These are phyloP conservation scores for Coracias cyanogaster DNA, from an alignment of 2,797 vertebrate species.

Conservation along the genomic window DNA sequence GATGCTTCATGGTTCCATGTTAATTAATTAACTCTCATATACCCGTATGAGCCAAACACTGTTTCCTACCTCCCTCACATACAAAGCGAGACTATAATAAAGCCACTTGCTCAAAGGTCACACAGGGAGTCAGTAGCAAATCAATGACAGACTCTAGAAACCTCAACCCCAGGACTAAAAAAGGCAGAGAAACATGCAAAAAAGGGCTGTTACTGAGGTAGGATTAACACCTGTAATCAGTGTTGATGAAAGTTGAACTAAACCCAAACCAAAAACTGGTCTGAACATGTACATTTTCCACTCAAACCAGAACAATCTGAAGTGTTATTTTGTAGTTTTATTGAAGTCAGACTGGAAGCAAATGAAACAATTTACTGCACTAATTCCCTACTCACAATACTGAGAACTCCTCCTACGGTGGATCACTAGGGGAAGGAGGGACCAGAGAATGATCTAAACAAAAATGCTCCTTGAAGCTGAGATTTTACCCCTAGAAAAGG, in stretches of 20 bases:
- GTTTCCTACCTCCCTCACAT: not conserved
- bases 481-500: not conserved
- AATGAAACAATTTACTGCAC: conserved; percentile 37
- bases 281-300: conserved; percentile 25
- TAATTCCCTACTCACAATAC: not conserved
- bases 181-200: not conserved
- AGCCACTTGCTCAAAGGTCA: not conserved
- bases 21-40: conserved; percentile 3
- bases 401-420: not conserved
- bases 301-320: conserved; percentile 63
- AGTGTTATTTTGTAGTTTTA: conserved; percentile 24
- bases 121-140: not conserved
- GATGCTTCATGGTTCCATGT: not conserved
- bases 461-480: not conserved
- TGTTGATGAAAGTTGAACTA: not conserved
- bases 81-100: not conserved
- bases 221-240: not conserved
- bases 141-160: not conserved
- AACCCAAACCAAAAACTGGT: conserved; percentile 32
- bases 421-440: not conserved
- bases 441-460: not conserved
- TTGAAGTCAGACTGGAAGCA: conserved; percentile 9
- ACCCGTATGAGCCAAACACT: not conserved
- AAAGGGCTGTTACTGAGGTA: not conserved
- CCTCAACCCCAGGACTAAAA: not conserved